Conservation (phyloP, 2,888 invertebrate genomes). For the Ptychoptera albimana region DNA sequence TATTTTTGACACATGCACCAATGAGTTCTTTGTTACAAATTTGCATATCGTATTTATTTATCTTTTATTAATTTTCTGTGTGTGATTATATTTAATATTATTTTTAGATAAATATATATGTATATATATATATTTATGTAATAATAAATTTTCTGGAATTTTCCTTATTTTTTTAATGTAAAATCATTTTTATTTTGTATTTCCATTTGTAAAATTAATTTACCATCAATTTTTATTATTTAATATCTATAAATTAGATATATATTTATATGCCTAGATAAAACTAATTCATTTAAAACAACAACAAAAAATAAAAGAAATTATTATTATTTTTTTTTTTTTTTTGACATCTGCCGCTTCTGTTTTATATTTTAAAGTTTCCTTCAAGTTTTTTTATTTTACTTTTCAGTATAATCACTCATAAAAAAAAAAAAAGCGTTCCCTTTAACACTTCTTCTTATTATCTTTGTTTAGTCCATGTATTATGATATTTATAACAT, state of each 20-base stretch:
- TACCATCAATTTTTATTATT: background rate
- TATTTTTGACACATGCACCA: background rate
- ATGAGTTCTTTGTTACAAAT: background rate
- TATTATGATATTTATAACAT: too few relatives aligned
- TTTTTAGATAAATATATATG: too few relatives aligned
- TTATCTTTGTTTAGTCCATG: too few relatives aligned
- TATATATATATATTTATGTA: too few relatives aligned
- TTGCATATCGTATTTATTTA: background rate
- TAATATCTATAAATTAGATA: background rate
- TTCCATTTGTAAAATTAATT: background rate
- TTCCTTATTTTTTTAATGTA: background rate
- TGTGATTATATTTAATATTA: too few relatives aligned
- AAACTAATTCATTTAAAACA: background rate
- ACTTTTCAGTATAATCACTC: too few relatives aligned
- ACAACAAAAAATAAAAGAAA: background rate
- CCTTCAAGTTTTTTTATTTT: background rate
- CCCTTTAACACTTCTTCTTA: too few relatives aligned
- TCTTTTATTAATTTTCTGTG: background rate
- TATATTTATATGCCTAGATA: background rate
- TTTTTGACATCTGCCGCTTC: slow-evolving; percentile 5
- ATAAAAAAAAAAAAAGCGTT: too few relatives aligned
- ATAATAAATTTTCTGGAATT: background rate
- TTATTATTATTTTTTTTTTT: background rate
- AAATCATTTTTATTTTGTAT: background rate
- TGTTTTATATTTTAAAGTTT: background rate